Conservation (phyloP, 1,140 invertebrate species). For the Elysia chlorotica region DNA sequence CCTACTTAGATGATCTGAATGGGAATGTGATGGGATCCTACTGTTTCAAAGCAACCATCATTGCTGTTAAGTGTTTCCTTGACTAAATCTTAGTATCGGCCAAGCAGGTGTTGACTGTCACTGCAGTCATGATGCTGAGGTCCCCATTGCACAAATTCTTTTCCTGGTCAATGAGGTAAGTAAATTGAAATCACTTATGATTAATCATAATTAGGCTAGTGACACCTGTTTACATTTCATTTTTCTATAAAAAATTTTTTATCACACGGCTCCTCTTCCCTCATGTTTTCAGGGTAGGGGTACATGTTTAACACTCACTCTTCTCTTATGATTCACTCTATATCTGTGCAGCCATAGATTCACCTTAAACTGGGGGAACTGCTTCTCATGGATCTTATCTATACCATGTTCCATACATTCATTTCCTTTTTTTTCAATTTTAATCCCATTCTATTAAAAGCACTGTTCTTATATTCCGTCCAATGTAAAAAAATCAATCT, state of each 20-base stretch:
- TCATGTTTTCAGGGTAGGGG: not conserved
- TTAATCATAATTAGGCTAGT: too few relatives aligned
- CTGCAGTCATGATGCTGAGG: slow-evolving; percentile 79
- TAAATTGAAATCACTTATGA: not conserved
- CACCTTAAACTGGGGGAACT: not conserved
- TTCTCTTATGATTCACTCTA: not conserved
- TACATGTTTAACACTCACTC: not conserved
- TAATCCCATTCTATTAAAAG: too few relatives aligned
- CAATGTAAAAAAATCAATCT: too few relatives aligned
- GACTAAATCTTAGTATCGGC: slow-evolving; percentile 74
- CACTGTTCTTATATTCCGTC: too few relatives aligned
- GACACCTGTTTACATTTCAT: too few relatives aligned
- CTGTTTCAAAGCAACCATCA: too few relatives aligned
- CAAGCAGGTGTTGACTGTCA: slow-evolving; percentile 93
- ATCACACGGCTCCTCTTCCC: not conserved
- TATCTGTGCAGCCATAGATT: not conserved
- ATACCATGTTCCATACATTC: too few relatives aligned
- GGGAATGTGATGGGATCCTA: too few relatives aligned
- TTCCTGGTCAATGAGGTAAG: slow-evolving; percentile 91
- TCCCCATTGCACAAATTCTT: slow-evolving; percentile 80
- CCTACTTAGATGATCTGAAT: too few relatives aligned
- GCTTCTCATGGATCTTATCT: too few relatives aligned
- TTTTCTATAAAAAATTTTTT: not conserved
- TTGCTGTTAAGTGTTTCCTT: too few relatives aligned
- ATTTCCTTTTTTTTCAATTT: too few relatives aligned